Percentiles rank a stretch among this genome's conserved stretches.
These are phyloP conservation scores for Nematolebias whitei DNA, from an alignment of 2,113 vertebrate species.

Conservation along the genomic window DNA sequence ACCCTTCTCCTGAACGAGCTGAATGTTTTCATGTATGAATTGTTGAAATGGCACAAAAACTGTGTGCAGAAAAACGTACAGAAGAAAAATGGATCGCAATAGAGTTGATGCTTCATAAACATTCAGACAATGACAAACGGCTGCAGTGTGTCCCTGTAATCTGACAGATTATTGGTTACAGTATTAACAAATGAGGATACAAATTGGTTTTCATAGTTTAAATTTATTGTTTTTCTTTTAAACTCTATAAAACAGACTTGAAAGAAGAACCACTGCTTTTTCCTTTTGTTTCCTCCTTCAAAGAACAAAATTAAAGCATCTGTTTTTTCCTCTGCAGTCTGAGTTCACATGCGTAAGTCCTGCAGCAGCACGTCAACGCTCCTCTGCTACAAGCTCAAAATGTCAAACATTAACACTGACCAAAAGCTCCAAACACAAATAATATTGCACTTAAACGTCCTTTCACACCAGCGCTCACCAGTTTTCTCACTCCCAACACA, in stretches of 20 bases:
- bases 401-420: conserved; percentile 87
- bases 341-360: conserved; percentile 87
- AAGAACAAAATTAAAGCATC: conserved; percentile 74
- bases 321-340: conserved; percentile 84
- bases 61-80: too few species aligned
- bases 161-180: too few species aligned
- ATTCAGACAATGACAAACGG: too few species aligned
- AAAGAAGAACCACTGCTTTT: conserved; percentile 38
- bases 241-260: conserved; percentile 55
- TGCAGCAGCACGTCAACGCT: conserved; percentile 88
- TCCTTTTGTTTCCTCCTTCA: background rate
- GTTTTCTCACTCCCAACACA: conserved; percentile 56
- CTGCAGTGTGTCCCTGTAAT: too few species aligned
- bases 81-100: too few species aligned
- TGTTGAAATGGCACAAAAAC: too few species aligned
- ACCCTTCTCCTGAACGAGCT: too few species aligned
- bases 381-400: conserved; percentile 84
- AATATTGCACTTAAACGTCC: conserved; percentile 92
- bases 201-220: conserved; percentile 30
- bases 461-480: conserved; percentile 77
- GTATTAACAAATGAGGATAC: too few species aligned
- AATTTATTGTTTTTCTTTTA: conserved; percentile 18
- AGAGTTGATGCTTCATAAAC: too few species aligned
- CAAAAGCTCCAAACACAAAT: conserved; percentile 82
- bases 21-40: too few species aligned